phyloP scores from a whole-genome alignment of 2,888 invertebrate genomes.

The Torymus texanus region DNA sequence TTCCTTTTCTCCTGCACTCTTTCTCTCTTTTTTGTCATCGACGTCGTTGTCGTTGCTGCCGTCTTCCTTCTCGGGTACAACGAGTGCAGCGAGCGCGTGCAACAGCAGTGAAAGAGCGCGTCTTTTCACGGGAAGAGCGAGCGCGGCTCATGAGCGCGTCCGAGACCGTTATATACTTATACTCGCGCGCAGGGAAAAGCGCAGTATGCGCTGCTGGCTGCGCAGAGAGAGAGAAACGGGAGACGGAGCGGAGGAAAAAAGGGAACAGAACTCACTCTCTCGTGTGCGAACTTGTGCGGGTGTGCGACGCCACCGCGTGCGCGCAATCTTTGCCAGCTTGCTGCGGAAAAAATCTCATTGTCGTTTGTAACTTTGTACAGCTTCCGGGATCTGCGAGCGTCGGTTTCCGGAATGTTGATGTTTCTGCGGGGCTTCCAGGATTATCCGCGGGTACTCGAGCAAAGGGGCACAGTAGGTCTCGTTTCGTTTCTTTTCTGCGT shows the following conservation, averaged over 20 bases:
- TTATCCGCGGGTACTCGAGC: conserved; percentile 38
- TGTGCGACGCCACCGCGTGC: not conserved
- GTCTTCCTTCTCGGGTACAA: conserved; percentile 38
- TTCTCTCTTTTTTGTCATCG: conserved; percentile 18
- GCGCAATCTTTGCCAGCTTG: conserved; percentile 1
- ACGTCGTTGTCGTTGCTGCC: conserved; percentile 2
- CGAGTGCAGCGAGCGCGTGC: conserved; percentile 18
- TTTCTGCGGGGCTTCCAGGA: conserved; percentile 47
- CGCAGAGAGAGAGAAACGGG: conserved; percentile 4
- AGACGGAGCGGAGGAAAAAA: not conserved
- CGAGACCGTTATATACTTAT: conserved; percentile 36
- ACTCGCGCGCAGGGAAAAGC: conserved; percentile 38
- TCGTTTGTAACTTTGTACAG: conserved; percentile 53
- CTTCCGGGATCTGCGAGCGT: conserved; percentile 39
- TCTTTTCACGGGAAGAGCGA: conserved; percentile 29
- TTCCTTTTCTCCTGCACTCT: conserved; percentile 42
- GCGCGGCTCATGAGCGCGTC: not conserved
- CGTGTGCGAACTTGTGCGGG: not conserved
- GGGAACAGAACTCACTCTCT: not conserved
- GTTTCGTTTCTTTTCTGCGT: conserved; percentile 9
- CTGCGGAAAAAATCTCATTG: conserved; percentile 39
- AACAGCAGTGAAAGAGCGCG: conserved; percentile 16
- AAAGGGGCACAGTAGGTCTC: conserved; percentile 36
- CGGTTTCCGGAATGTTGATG: conserved; percentile 38
- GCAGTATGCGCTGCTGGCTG: conserved; percentile 1